Evolutionary conservation across 2,113 vertebrate genomes (phyloP), one percentile per base, ranked within the genome.

Genomic region (Eurystomus gularis): DNA sequence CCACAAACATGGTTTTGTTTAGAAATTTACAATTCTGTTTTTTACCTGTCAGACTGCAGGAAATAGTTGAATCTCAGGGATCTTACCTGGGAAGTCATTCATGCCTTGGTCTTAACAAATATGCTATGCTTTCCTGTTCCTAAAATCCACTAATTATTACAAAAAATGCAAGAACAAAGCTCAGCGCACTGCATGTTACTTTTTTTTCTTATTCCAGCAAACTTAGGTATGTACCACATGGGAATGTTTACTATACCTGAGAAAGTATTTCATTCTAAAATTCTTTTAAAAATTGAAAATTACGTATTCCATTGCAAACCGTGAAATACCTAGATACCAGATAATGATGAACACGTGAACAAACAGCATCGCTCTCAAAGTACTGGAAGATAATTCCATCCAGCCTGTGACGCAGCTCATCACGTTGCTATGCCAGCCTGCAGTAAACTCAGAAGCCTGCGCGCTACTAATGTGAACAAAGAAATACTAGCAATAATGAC

Each of bases 391-490:
- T 1, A 20, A 72, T 9, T 60, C 51, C 68, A 11, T 19, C 37
- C 20, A 42, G 37, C 26, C 52, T 6, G 7, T 8, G 19, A 17
- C 16, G 31, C 75, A 28, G 33, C 57, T 21, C 46, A 16, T 2
- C 3, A 1, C 51, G 18, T 29, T 19, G 25, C 6, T 4, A 37
- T 6, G 6, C 9, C 61, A 13, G 58, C 20, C 62, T 3, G 37
- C 29, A 13, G 9, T 2, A 9, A 73, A 6, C 7, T 31, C 31
- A 6, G 24, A 21, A 24, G 17, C 16, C 24, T 44, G 23, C 4
- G 13, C 3, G 0, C 17, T 4, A 13, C 24, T n/a, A 3, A 10
- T 0, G 24, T 8, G 10, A 1, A 17, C 17, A 51, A 48, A 80
- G 35, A 75, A 87, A 28, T 2, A 40, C 2, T 2, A 39, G 9